phyloP scores from a whole-genome alignment of 2,113 vertebrate genomes.

The Ginglymostoma cirratum region DNA sequence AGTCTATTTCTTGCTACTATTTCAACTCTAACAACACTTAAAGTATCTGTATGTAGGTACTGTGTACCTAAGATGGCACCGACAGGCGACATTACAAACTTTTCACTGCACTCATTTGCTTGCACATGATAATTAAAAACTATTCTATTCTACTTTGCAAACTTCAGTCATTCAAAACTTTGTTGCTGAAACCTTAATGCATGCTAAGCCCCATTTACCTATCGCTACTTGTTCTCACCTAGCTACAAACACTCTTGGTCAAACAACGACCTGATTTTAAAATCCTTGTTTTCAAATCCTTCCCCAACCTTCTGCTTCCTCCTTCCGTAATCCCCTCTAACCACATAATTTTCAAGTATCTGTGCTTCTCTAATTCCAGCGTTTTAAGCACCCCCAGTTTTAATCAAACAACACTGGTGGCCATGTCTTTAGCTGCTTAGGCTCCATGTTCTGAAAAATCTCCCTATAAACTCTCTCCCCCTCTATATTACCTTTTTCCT shows the following conservation, averaged over 20 bases:
- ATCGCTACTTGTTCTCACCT: background rate
- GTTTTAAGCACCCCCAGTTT: background rate
- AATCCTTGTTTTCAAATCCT: background rate
- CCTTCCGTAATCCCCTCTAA: background rate
- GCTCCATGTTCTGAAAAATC: background rate
- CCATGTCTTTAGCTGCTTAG: background rate
- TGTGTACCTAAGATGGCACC: too few relatives aligned
- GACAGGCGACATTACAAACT: too few relatives aligned
- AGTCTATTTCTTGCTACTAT: too few relatives aligned
- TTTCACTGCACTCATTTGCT: too few relatives aligned
- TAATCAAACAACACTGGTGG: background rate
- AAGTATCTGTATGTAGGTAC: too few relatives aligned
- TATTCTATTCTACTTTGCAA: background rate
- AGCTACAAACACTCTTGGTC: background rate
- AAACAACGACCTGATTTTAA: background rate
- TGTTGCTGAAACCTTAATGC: background rate
- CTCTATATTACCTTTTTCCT: background rate
- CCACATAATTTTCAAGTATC: background rate
- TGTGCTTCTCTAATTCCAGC: background rate
- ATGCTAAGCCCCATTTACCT: background rate
- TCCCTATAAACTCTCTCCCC: background rate
- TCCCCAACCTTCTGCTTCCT: background rate
- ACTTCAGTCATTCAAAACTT: background rate
- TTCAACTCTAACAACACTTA: too few relatives aligned
- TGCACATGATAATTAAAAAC: too few relatives aligned